These are phyloP conservation scores for Phoxinus dragarum DNA, from an alignment of 2,797 vertebrate genomes.

Conservation along the genomic window DNA sequence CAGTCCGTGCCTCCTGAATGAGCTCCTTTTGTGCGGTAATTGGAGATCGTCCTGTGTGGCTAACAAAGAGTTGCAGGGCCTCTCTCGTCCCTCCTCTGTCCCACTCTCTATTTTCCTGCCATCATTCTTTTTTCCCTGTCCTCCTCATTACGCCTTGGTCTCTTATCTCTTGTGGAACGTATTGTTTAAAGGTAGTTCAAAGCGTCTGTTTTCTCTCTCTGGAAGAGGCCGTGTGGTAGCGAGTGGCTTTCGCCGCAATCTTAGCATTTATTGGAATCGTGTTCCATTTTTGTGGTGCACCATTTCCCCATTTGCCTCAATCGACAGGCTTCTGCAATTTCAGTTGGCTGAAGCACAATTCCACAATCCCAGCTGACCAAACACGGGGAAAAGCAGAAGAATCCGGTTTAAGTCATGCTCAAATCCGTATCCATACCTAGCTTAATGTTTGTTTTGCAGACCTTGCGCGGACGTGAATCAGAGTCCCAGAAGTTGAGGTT, in stretches of 20 bases:
- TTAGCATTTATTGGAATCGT: conserved; percentile 49
- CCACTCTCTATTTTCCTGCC: conserved; percentile 51
- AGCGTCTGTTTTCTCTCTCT: conserved; percentile 29
- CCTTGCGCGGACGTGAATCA: conserved; percentile 32
- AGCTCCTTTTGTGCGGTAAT: conserved; percentile 88
- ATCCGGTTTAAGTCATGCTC: conserved; percentile 47
- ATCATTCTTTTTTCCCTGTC: conserved; percentile 40
- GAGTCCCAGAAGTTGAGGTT: conserved; percentile 44
- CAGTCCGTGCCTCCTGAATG: conserved; percentile 83
- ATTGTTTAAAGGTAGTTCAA: conserved; percentile 51
- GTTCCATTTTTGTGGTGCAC: conserved; percentile 21
- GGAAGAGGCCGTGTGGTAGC: background rate
- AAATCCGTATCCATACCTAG: conserved; percentile 10
- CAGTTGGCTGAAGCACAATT: background rate
- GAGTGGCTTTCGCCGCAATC: conserved; percentile 17
- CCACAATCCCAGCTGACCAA: conserved; percentile 60
- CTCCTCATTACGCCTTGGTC: conserved; percentile 53
- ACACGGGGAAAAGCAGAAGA: conserved; percentile 43
- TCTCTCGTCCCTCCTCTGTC: conserved; percentile 48
- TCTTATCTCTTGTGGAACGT: conserved; percentile 57
- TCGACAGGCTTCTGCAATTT: conserved; percentile 30
- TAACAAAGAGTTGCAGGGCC: conserved; percentile 71
- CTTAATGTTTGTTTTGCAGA: conserved; percentile 50
- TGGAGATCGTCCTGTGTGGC: conserved; percentile 82
- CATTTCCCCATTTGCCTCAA: background rate